These are phyloP conservation scores for Neoaliturus tenellus DNA, from an alignment of 2,888 invertebrate species.

Conservation along the genomic window DNA sequence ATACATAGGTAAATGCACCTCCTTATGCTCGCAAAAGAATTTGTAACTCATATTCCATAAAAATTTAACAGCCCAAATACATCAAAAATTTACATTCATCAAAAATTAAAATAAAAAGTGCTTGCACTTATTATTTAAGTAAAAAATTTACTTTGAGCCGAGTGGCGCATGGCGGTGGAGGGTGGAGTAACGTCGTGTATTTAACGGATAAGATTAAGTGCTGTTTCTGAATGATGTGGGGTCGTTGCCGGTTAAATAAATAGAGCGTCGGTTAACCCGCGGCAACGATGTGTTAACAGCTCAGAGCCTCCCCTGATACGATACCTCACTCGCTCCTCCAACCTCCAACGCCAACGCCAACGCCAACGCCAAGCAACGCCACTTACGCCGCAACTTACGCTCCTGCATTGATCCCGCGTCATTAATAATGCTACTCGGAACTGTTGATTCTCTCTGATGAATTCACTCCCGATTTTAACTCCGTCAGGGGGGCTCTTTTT, in stretches of 20 bases:
- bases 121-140: too few relatives aligned
- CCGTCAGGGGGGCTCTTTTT: not conserved
- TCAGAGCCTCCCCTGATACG: not conserved
- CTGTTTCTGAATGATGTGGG: slow-evolving; percentile 48
- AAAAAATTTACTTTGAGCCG: too few relatives aligned
- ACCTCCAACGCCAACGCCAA: too few relatives aligned
- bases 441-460: not conserved
- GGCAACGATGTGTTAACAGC: slow-evolving; percentile 58
- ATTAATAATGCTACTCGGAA: not conserved
- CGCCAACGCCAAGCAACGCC: too few relatives aligned
- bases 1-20: too few relatives aligned
- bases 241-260: slow-evolving; percentile 57
- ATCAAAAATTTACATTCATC: too few relatives aligned
- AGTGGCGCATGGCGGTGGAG: not conserved
- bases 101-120: too few relatives aligned
- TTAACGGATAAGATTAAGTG: slow-evolving; percentile 56
- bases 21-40: too few relatives aligned
- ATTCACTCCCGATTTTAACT: not conserved
- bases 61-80: too few relatives aligned
- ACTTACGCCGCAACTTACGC: not conserved
- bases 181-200: slow-evolving; percentile 19
- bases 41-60: too few relatives aligned
- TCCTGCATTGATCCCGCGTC: not conserved
- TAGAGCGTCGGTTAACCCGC: slow-evolving; percentile 57
- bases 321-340: not conserved